Base-by-base conservation (phyloP, 1,140 invertebrate genomes). In the Pseudomyrmex flavicornis region DNA sequence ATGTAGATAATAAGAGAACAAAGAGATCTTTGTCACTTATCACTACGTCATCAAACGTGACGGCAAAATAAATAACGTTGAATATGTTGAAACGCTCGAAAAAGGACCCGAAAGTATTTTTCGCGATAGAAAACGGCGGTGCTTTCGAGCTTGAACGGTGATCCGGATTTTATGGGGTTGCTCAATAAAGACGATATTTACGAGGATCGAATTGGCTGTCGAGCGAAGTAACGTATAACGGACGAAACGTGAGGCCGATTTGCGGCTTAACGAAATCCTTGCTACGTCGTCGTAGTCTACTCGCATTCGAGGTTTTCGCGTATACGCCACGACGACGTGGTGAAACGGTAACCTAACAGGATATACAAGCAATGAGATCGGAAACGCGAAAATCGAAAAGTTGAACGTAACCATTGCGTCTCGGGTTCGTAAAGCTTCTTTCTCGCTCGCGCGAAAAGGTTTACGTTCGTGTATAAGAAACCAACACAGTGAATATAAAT, bases 131-230 rank as follows among this genome's bases (percentile, higher is more conserved):
- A 61, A 20, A 26, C 46, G 26, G 35, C 72, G 70, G 61, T 59
- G 83, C 20, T 62, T 85, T 74, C 54, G 7, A 69, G 20, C 35
- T 56, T 15, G 59, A 61, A n/a, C 68, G 56, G 48, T 83, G 85
- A 87, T 86, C 85, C 68, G 50, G 59, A 61, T 87, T 86, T 87
- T 73, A 87, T 59, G 44, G 54, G 48, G 46, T 74, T 77, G 76
- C 46, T 76, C 72, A 73, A 73, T 86, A 86, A 87, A 86, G 46
- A 56, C 58, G 85, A 87, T 87, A 87, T 87, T 83, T 83, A 86
- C 85, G 85, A 68, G 80, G 61, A 77, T 68, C 73, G 80, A 84
- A 86, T 86, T 59, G 79, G 61, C 56, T 50, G 77, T 58, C 85
- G 50, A 63, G 56, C n/a, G 35, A 73, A 76, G 52, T 26, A 70